These are phyloP conservation scores for Catostomus latipinnis DNA, from an alignment of 2,797 vertebrate genomes.

Conservation along the genomic window DNA sequence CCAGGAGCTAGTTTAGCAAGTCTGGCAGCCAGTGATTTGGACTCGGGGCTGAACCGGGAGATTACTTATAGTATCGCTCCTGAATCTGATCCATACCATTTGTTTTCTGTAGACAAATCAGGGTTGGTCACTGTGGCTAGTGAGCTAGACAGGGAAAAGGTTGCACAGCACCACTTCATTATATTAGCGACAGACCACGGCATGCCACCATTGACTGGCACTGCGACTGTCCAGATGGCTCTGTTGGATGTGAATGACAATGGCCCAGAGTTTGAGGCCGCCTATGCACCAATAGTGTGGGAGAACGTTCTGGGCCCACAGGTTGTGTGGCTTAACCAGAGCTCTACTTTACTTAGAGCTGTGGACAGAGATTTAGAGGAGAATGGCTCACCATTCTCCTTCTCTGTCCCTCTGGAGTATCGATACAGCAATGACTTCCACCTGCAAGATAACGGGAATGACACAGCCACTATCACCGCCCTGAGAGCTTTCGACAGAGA, in stretches of 20 bases:
- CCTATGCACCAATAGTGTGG: conserved; percentile 84
- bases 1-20: conserved; percentile 82
- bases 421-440: conserved; percentile 83
- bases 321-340: conserved; percentile 82
- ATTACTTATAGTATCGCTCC: conserved; percentile 81
- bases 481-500: conserved; percentile 86
- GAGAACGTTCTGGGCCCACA: conserved; percentile 83
- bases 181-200: conserved; percentile 86
- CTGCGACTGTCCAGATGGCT: conserved; percentile 81
- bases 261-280: conserved; percentile 83
- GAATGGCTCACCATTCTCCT: conserved; percentile 86
- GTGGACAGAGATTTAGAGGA: conserved; percentile 82
- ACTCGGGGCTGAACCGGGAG: conserved; percentile 85
- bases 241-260: conserved; percentile 90
- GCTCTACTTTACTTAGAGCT: conserved; percentile 80
- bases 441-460: conserved; percentile 86
- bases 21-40: conserved; percentile 84
- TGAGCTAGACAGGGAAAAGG: conserved; percentile 82
- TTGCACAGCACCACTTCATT: conserved; percentile 78
- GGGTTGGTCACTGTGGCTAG: conserved; percentile 80
- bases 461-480: conserved; percentile 84
- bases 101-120: conserved; percentile 81
- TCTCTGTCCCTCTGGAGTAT: conserved; percentile 77
- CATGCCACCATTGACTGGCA: conserved; percentile 79
- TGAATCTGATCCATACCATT: conserved; percentile 80